Percentiles rank a stretch among this genome's conserved stretches.
Evolutionary conservation across 2,888 invertebrate genomes (phyloP).

Genomic region (Habrosyne pyritoides): DNA sequence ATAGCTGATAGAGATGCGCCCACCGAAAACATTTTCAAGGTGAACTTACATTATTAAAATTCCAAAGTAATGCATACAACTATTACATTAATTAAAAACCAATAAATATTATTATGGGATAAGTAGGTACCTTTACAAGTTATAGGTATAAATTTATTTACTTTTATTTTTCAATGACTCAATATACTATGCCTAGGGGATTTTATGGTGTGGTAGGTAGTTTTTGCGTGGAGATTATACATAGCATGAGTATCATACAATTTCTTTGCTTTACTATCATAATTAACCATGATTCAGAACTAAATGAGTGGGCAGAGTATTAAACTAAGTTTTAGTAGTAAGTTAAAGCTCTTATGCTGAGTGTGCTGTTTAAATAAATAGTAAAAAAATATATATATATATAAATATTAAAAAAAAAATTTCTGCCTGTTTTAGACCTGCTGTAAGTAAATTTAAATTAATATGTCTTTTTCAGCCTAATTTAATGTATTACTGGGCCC

Average conservation of each 20-base stretch:
- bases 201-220: neutral
- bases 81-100: too few species aligned
- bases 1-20: conserved; percentile 89
- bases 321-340: neutral
- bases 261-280: neutral
- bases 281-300: neutral
- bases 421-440: too few species aligned
- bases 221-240: neutral
- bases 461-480: conserved; percentile 86
- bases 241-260: neutral
- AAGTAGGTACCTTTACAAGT: neutral
- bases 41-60: conserved; percentile 50
- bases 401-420: too few species aligned
- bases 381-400: too few species aligned
- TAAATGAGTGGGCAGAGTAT: neutral
- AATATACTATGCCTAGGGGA: neutral
- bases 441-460: neutral
- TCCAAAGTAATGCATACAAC: neutral
- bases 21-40: conserved; percentile 88
- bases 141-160: neutral
- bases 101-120: neutral
- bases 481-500: conserved; percentile 96
- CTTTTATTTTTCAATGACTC: too few species aligned
- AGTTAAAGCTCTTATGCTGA: neutral
- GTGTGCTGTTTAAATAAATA: too few species aligned